A percentile compares a stretch with the other conserved stretches of the same genome.
phyloP scores from a whole-genome alignment of 2,113 vertebrate species.

The Trochalopteron elliotii region DNA sequence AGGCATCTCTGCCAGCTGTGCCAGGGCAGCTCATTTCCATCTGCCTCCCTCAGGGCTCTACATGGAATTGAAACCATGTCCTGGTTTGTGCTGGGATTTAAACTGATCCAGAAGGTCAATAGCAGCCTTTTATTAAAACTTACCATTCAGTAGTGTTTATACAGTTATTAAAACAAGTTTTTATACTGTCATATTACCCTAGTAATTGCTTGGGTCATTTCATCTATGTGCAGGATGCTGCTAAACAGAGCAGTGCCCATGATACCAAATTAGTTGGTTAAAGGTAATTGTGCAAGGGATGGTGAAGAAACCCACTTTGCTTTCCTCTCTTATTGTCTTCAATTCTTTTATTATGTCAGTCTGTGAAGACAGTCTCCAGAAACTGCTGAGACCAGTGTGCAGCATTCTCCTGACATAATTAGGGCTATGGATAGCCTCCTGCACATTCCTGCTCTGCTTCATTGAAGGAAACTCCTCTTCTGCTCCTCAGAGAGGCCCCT shows the following conservation, averaged over 20 bases:
- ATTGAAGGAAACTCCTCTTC: not conserved
- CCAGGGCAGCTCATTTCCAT: not conserved
- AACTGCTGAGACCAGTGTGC: not conserved
- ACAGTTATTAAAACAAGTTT: not conserved
- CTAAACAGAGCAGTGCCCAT: not conserved
- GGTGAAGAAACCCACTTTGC: not conserved
- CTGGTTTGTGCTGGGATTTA: constrained; percentile 1
- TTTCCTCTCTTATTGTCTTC: not conserved
- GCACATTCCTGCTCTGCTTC: not conserved
- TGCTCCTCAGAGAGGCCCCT: not conserved
- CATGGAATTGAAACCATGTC: not conserved
- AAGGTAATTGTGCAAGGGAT: not conserved
- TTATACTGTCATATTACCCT: not conserved
- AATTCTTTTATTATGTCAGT: not conserved
- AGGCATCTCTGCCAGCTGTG: not conserved
- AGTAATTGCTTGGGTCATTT: not conserved
- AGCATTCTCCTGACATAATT: not conserved
- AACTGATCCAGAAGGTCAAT: not conserved
- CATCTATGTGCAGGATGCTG: not conserved
- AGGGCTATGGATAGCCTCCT: not conserved
- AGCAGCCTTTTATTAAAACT: not conserved
- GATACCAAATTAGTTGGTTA: not conserved
- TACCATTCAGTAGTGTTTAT: not conserved
- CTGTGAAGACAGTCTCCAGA: not conserved
- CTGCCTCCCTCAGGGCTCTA: not conserved